A percentile compares a stretch with the other conserved stretches of the same genome.
These are phyloP conservation scores for Sesamia inferens DNA, from an alignment of 2,888 invertebrate genomes.

Conservation along the genomic window DNA sequence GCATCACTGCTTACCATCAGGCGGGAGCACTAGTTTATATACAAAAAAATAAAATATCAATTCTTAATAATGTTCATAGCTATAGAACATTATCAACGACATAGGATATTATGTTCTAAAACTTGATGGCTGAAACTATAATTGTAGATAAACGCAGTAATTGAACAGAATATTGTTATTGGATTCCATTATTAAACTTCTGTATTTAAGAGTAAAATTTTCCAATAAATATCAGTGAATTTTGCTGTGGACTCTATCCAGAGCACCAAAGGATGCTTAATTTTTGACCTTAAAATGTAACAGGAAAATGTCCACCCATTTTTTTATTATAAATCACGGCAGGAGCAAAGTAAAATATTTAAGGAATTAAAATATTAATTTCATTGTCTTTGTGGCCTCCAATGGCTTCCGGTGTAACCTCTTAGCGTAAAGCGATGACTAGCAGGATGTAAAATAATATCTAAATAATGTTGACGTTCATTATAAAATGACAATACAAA, in stretches of 20 bases:
- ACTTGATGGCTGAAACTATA: not conserved
- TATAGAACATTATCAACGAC: not conserved
- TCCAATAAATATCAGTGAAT: constrained; percentile 4
- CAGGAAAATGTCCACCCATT: constrained; percentile 20
- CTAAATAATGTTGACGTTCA: constrained; percentile 21
- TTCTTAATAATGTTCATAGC: not conserved
- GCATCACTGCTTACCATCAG: too few relatives aligned
- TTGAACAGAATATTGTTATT: constrained; percentile 12
- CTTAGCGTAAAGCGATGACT: too few relatives aligned
- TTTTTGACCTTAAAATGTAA: constrained; percentile 12
- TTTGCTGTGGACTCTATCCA: not conserved
- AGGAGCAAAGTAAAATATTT: constrained; percentile 32
- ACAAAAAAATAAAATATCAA: not conserved
- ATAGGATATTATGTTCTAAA: not conserved
- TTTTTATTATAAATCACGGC: constrained; percentile 19
- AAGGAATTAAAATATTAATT: constrained; percentile 48
- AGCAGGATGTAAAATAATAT: not conserved
- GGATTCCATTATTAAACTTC: constrained; percentile 20
- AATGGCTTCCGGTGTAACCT: too few relatives aligned
- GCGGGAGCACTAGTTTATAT: too few relatives aligned
- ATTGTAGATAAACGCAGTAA: not conserved
- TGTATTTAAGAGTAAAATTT: constrained; percentile 11
- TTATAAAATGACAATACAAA: too few relatives aligned
- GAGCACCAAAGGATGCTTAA: not conserved
- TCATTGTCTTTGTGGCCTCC: not conserved